phyloP scores from a whole-genome alignment of 1,140 invertebrate genomes.

The Drosophila repleta region DNA sequence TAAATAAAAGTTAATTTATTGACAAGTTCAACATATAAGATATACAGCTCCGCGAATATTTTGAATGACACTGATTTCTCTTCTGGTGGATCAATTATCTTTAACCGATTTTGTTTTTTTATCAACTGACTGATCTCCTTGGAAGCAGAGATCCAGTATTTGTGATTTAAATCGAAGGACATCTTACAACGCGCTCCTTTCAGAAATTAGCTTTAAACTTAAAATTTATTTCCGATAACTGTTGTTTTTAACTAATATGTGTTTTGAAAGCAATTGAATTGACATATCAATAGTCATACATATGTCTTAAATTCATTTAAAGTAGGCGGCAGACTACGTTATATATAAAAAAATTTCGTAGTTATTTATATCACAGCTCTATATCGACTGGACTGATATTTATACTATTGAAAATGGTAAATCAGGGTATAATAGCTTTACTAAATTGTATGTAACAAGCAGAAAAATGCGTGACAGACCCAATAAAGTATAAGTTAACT shows the following conservation, averaged over 20 bases:
- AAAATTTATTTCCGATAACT: neutral
- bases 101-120: conserved; percentile 63
- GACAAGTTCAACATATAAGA: conserved; percentile 69
- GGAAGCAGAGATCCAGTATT: conserved; percentile 59
- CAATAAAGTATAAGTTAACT: no score
- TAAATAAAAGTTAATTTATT: conserved; percentile 84
- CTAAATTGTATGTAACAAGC: no score
- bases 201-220: neutral
- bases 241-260: neutral
- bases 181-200: conserved; percentile 28
- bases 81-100: conserved; percentile 52
- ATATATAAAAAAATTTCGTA: no score
- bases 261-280: neutral
- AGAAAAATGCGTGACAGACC: no score
- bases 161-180: conserved; percentile 72
- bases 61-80: conserved; percentile 65
- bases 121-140: conserved; percentile 65
- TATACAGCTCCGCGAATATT: conserved; percentile 74
- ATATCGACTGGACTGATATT: no score
- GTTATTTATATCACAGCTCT: no score
- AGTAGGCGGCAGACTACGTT: no score
- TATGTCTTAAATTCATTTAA: no score
- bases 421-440: no score
- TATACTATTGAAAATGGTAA: no score
- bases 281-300: neutral